Base-by-base conservation (phyloP, 2,888 invertebrate genomes). In the Tetramorium bicarinatum region DNA sequence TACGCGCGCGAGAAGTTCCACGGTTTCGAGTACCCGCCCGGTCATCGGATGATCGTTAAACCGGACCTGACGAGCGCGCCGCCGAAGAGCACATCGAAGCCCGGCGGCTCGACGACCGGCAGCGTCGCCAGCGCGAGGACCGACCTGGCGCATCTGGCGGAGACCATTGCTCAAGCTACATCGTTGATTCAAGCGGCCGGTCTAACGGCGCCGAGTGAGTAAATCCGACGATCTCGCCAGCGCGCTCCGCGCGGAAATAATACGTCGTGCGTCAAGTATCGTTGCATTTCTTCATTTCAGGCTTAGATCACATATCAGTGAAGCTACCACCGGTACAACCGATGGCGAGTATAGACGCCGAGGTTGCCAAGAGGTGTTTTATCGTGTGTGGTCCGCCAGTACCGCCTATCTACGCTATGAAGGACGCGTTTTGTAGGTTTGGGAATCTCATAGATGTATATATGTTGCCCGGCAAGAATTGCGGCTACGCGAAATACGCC, bases 21-120 rank as follows among this genome's bases (percentile, higher is more conserved):
- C 94, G 97, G 98, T 4, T 97, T 99, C 95, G 99, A 99, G 95
- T 99, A 98, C 95, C 99, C 99, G 0, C 97, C 98, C 34, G 98
- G 98, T 25, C 97, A 97, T 92, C 96, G 97, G 85, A 96, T 99
- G 88, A 97, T 97, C 92, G 97, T 98, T 1, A 97, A 96, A 92
- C 97, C 97, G 15, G 96, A 97, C 82, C 88, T 93, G 79, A 91
- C 93, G 4, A 93, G 94, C 69, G 90, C 91, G 9, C 89, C 92
- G 49, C 91, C 93, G 34, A 94, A 94, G 85, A 91, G 82, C 85
- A 72, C 91, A n/a, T 80, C 90, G 8, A 93, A 93, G 86, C 90
- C 93, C 54, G 93, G 93, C 34, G 92, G 93, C n/a, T 92, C 94
- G 13, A 91, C 87, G 74, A 80, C 92, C 49, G 88, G 91, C 59